Conservation (phyloP, 2,797 vertebrate genomes). For the Artibeus lituratus region DNA sequence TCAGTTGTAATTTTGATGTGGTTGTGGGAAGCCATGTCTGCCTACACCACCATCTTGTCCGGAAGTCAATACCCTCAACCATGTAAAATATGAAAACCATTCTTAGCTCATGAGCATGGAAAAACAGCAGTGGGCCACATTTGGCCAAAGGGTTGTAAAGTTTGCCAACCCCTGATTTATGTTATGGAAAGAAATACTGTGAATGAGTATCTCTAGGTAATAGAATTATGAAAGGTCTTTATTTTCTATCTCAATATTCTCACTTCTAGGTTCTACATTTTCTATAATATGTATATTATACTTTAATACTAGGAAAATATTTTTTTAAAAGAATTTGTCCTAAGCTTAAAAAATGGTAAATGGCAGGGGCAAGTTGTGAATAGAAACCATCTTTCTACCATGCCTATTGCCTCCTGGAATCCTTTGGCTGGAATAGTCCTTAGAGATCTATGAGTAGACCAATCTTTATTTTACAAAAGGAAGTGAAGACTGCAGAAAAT, state of each 20-base stretch:
- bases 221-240: neutral
- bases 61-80: neutral
- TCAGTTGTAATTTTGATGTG: no score
- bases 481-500: neutral
- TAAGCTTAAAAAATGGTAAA: neutral
- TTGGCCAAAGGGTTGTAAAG: neutral
- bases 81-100: constrained; percentile 16
- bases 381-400: neutral
- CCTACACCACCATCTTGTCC: no score
- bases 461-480: neutral
- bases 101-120: neutral
- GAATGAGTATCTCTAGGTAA: neutral
- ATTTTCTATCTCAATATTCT: constrained; percentile 35
- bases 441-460: neutral
- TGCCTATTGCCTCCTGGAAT: neutral
- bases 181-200: neutral
- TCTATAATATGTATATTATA: neutral
- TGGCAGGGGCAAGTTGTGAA: neutral
- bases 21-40: no score
- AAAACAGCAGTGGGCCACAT: neutral
- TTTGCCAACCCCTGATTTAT: neutral
- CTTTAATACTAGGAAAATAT: neutral
- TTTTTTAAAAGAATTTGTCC: neutral
- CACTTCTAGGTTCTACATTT: constrained; percentile 1
- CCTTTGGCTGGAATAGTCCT: neutral